Base-by-base conservation (phyloP, 1,140 invertebrate species). In the Penaeus vannamei region DNA sequence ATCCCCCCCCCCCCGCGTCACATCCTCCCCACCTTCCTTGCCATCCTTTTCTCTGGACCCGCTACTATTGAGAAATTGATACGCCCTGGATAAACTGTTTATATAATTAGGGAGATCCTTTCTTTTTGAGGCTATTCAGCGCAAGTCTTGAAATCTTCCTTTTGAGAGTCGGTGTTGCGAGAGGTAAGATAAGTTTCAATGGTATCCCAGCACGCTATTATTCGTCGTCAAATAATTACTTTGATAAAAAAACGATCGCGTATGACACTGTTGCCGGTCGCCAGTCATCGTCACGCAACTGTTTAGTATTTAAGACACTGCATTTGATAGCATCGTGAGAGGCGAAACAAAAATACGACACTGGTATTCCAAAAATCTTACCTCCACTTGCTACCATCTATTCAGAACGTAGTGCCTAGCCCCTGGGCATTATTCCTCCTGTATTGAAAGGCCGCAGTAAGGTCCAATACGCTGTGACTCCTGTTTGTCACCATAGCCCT, bases 101-200 rank as follows among this genome's bases (percentile, higher is more conserved):
- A 86, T 86, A 86, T 86, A 86, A 86, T 86, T 86, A 86, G 85
- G 77, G 36, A 81, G 85, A 86, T 86, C 85, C 85, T 81, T 86
- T 80, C 84, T 86, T 85, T 72, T 76, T 42, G 62, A 62, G 46
- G 69, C 85, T 86, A 86, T 86, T 86, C 85, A 86, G 36, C 32
- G 76, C 12, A 61, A 66, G 76, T 64, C 85, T 84, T 80, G 85
- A 81, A 85, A 80, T 86, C 85, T 86, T 86, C 85, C 72, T 86
- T 86, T 86, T 32, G 85, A 86, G 77, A 36, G 26, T 62, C 60
- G 59, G 80, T 82, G 82, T 84, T 84, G 82, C 82, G 61, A 36
- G 82, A 84, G 82, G 82, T 42, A 84, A 26, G 82, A 84, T 84
- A 64, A 84, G 82, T 64, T 66, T 42, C 61, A 61, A 53, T 53